These are phyloP conservation scores for Gymnorhina tibicen DNA, from an alignment of 2,113 vertebrate genomes.

Conservation along the genomic window DNA sequence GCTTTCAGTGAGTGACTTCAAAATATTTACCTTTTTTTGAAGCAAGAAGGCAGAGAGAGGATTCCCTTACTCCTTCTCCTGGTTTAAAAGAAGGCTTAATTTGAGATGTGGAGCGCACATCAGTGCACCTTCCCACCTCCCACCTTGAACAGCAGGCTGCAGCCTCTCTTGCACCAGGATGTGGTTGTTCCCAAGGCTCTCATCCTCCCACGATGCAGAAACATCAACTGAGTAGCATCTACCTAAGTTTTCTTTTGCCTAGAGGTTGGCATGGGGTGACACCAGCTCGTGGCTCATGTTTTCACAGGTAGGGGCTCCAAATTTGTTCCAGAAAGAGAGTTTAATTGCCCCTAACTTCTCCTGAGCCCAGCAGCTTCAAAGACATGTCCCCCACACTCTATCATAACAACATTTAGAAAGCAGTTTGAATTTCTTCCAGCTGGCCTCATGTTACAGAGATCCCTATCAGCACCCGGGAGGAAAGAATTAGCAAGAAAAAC, in stretches of 20 bases:
- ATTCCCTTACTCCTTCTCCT: not conserved
- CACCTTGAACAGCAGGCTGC: not conserved
- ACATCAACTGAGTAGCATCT: not conserved
- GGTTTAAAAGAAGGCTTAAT: not conserved
- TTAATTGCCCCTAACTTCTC: not conserved
- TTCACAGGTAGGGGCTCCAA: not conserved
- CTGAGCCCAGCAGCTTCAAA: conserved; percentile 52
- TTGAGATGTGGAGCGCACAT: not conserved
- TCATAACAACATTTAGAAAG: conserved; percentile 54
- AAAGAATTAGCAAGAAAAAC: conserved; percentile 50
- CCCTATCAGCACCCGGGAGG: conserved; percentile 21
- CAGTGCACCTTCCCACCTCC: not conserved
- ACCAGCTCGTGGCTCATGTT: not conserved
- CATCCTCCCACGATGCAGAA: not conserved
- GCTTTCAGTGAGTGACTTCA: not conserved
- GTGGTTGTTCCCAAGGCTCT: not conserved
- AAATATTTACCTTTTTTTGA: not conserved
- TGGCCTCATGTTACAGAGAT: conserved; percentile 41
- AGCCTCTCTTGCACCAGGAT: not conserved
- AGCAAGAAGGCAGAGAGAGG: not conserved
- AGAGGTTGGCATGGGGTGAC: not conserved
- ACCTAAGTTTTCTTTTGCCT: not conserved
- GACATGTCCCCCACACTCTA: not conserved
- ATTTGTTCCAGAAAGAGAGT: not conserved
- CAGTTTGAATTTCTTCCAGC: conserved; percentile 39